phyloP scores from a whole-genome alignment of 2,113 vertebrate genomes.

The Microtus ochrogaster region DNA sequence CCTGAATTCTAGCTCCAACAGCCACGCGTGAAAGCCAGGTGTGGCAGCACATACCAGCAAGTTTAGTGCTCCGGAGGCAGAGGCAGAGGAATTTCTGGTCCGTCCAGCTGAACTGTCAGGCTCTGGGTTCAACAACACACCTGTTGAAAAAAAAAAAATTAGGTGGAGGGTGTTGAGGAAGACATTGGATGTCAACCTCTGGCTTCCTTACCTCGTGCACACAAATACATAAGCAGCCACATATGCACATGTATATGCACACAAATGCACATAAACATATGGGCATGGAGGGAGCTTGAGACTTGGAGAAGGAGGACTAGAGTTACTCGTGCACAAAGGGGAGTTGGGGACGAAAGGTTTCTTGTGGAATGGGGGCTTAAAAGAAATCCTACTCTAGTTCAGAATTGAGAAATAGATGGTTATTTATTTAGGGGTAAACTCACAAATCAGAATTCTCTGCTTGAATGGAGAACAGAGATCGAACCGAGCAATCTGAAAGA shows the following conservation, averaged over 20 bases:
- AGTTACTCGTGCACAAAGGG: background rate
- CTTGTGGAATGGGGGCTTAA: too few species aligned
- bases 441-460: too few species aligned
- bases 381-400: too few species aligned
- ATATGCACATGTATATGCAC: background rate
- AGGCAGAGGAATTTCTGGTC: background rate
- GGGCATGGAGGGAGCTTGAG: background rate
- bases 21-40: background rate
- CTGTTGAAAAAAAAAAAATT: background rate
- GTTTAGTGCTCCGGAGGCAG: background rate
- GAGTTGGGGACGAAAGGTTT: background rate
- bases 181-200: background rate
- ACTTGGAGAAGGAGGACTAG: slow-evolving; percentile 3
- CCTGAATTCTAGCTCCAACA: background rate
- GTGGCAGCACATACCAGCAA: background rate
- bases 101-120: background rate
- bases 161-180: background rate
- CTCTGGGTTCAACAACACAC: background rate
- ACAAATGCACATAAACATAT: background rate
- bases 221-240: background rate
- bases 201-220: background rate
- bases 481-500: too few species aligned
- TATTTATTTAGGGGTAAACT: too few species aligned
- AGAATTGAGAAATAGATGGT: too few species aligned
- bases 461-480: too few species aligned